Conservation (phyloP, 1,140 invertebrate genomes). For the Drosophila pallidifrons region DNA sequence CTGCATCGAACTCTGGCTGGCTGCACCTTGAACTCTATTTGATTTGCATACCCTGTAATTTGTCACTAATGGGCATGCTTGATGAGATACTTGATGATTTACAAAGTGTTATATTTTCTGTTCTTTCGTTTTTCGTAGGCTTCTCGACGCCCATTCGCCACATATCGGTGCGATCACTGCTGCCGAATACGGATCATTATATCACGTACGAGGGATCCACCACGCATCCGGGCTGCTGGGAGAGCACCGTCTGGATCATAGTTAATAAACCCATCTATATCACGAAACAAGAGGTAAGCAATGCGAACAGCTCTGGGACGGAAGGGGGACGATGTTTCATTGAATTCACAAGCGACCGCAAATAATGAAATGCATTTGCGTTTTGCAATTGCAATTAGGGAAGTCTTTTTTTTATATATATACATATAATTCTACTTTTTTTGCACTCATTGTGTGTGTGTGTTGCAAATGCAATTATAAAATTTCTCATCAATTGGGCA, state of each 20-base stretch:
- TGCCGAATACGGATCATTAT: constrained; percentile 95
- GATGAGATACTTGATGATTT: too few relatives aligned
- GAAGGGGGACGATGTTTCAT: constrained; percentile 3
- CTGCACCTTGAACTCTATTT: constrained; percentile 75
- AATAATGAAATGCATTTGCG: constrained; percentile 75
- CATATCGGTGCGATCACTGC: constrained; percentile 92
- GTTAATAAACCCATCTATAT: constrained; percentile 98
- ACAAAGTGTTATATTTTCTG: too few relatives aligned
- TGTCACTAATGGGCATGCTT: neutral
- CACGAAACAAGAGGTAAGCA: constrained; percentile 92
- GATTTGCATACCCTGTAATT: constrained; percentile 15
- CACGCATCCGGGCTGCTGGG: constrained; percentile 97
- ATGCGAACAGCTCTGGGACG: neutral
- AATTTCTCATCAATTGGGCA: constrained; percentile 77
- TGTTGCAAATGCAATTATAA: constrained; percentile 76
- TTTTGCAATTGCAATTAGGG: constrained; percentile 72
- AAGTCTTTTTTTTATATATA: constrained; percentile 11
- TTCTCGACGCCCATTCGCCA: constrained; percentile 92
- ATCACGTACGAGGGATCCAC: constrained; percentile 99
- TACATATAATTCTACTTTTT: constrained; percentile 18
- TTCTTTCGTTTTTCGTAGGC: constrained; percentile 86
- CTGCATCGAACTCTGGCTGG: neutral
- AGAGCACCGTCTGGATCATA: constrained; percentile 97
- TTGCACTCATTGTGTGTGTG: constrained; percentile 2
- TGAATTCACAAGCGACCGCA: constrained; percentile 55